Base-by-base conservation (phyloP, 2,113 vertebrate species). In the Sceloporus undulatus region DNA sequence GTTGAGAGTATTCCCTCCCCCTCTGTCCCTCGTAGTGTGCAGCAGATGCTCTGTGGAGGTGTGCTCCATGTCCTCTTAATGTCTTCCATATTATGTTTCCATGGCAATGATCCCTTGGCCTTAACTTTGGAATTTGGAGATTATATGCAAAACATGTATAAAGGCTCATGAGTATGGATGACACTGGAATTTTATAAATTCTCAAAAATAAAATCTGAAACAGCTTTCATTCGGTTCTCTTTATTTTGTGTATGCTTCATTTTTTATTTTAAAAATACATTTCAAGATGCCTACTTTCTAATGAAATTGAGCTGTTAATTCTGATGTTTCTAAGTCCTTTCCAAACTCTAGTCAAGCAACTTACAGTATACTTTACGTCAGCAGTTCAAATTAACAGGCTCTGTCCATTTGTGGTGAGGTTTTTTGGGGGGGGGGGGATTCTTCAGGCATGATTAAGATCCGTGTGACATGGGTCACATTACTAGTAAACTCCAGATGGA, bases 161-260 rank as follows among this genome's bases (percentile, higher is more conserved):
- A 97, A 98, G 96, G 96, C 96, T 97, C 95, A 92, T 97, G 96
- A 98, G 91, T 95, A 93, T 95, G 98, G 98, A 98, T 97, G 97
- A 98, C 97, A 98, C 98, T 99, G 98, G 98, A 98, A 98, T 98
- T 98, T 97, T 98, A 98, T 98, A 97, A 98, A 98, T 98, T 98
- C 98, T 98, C 97, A 98, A 98, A 83, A 96, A 97, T 98, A 97
- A 98, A 98, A 94, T 92, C 96, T 94, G 65, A 94, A 96, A 96
- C 88, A 91, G 90, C 92, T 93, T 54, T 29, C 27, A 29, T 88
- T 87, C 90, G 95, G 70, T 16, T 91, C 71, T 2, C 87, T 80
- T 38, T 90, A 94, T 42, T 52, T 94, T 95, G 79, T 86, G 0
- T 56, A 54, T 70, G 21, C 8, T n/a, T 38, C 27, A 9, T 54